Base-by-base conservation (phyloP, 2,113 vertebrate species). In the Cichladusa arquata region DNA sequence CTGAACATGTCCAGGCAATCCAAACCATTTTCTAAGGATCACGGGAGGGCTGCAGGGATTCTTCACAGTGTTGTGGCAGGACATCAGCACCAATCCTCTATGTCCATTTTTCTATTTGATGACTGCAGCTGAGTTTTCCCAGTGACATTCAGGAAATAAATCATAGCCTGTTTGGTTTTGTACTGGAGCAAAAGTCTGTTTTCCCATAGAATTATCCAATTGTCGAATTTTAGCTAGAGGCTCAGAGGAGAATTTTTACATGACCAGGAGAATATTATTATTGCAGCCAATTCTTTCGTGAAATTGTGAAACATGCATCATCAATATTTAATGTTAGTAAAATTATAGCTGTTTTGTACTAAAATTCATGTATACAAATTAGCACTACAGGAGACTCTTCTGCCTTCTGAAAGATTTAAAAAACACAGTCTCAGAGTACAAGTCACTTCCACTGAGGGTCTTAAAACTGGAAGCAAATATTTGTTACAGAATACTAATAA, bases 251-350 rank as follows among this genome's bases (percentile, higher is more conserved):
- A 62, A 70, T 92, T 92, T 79, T 51, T 65, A 81, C 62, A 67
- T 77, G 44, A 57, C 31, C 58, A 79, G 57, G 36, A 88, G 36
- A 54, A 94, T 29, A 73, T 88, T 62, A 67, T 85, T 95, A 89
- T 25, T 78, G 67, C 51, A 92, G 69, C 80, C 67, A 86, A 13
- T 93, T 53, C 61, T 93, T 85, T 62, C 29, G 20, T 51, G 54
- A 48, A 69, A 62, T 70, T 81, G 25, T 58, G 81, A 82, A 97
- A 88, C 44, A 92, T 42, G 67, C 18, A 84, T 61, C 48, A 92
- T 81, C 71, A 97, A 96, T 94, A 93, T 81, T 93, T 94, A 89
- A 97, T 90, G 33, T 36, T 51, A 65, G 72, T 65, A 80, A 96
- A 96, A 80, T 51, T 89, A 86, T 24, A 84, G 61, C 31, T 92